Evolutionary conservation across 2,888 invertebrate genomes (phyloP), one percentile per base, ranked within the genome.

Genomic region (Quadriops clusia): DNA sequence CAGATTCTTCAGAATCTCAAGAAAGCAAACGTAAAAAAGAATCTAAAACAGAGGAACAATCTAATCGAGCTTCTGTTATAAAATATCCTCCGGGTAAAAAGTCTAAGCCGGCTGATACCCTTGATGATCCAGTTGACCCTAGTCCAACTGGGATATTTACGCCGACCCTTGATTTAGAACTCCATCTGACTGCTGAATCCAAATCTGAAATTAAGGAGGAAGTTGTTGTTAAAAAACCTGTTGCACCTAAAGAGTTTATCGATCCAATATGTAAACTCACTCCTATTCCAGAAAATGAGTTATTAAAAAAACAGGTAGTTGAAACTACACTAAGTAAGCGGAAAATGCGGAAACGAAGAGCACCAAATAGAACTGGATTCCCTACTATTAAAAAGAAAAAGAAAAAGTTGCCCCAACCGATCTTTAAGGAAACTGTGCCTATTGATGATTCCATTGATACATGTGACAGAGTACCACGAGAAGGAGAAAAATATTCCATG

Each of bases 321-420:
- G 30, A 31, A 32, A 11, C 11, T 3, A 24, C 12, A 17, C 28
- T 21, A 18, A 23, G n/a, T 6, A 27, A 16, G 13, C 17, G 7
- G 29, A 69, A 68, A 41, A 57, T 64, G 5, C 55, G 69, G 10
- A 69, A 84, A 44, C 70, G 85, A 21, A 79, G 86, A 54, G 75
- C 82, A 11, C 78, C 83, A 22, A 89, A 89, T 52, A 68, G 85
- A 44, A 89, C 87, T 10, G 90, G 90, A 3, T 90, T 90, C 55
- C 90, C 90, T 0, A 82, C 76, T 12, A 64, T 82, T 9, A 83
- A 83, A 49, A 79, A 74, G 52, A 87, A 85, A 60, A 87, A 85
- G 53, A 80, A 83, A 53, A 81, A 76, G 47, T 31, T 43, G 30
- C 22, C 36, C 3, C 36, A 30, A 17, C 6, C 37, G 3, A 27